These are phyloP conservation scores for Zelostemma sp. DNA, from an alignment of 1,140 invertebrate genomes.

Conservation along the genomic window DNA sequence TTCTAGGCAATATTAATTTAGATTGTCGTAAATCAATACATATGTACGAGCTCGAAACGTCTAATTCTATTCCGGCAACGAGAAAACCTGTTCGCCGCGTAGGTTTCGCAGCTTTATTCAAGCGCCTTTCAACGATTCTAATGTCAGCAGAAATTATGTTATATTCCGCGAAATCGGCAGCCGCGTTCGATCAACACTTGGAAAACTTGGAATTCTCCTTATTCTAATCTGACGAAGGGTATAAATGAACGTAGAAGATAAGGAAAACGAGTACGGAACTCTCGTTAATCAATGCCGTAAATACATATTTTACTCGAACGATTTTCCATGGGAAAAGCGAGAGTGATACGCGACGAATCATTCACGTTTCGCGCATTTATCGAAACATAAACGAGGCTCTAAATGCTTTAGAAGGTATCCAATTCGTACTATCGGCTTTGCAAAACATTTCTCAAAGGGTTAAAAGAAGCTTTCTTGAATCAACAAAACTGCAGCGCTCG, in stretches of 20 bases:
- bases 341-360: background rate
- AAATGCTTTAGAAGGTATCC: background rate
- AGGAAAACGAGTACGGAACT: too few relatives aligned
- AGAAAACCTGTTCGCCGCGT: background rate
- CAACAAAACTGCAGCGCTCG: slow-evolving; percentile 1
- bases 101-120: background rate
- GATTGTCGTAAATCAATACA: background rate
- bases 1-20: background rate
- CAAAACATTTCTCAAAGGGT: slow-evolving; percentile 17
- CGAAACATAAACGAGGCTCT: background rate
- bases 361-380: background rate
- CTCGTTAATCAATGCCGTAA: too few relatives aligned
- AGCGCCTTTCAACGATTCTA: background rate
- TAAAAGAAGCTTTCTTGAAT: slow-evolving; percentile 36
- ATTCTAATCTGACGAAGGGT: background rate
- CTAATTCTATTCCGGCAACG: background rate
- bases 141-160: background rate
- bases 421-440: slow-evolving; percentile 5
- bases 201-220: background rate
- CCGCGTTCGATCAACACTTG: background rate
- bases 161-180: background rate
- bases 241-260: too few relatives aligned
- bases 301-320: too few relatives aligned
- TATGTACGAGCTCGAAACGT: background rate
- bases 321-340: background rate